Base-by-base conservation (phyloP, 2,113 vertebrate species). In the Chaenogobius annularis region DNA sequence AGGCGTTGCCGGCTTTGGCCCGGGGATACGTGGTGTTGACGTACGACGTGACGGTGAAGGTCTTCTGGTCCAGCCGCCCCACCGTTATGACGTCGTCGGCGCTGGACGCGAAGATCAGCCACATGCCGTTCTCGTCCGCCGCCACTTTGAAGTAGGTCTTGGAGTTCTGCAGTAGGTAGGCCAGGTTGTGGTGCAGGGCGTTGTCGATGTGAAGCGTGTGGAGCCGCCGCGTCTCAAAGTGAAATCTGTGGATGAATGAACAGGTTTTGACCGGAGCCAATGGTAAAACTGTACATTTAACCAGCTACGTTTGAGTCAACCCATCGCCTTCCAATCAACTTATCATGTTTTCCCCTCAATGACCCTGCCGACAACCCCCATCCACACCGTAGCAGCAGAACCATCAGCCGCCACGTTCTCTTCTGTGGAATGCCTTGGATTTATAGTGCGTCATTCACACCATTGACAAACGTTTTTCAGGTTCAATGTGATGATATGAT, bases 71-170 rank as follows among this genome's bases (percentile, higher is more conserved):
- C 56, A 98, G 19, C 10, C 91, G 94, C 7, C 95, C 97, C 1
- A 98, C 97, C n/a, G 93, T 92, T 17, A 99, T 94, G 73, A 88
- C 96, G 9, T 96, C 94, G 0, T 98, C 96, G 0, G 72, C 19
- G 14, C 89, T 94, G 0, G 96, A 97, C 15, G 95, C 96, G 5
- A 96, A 99, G 77, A 98, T 95, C 46, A 98, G 86, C 98, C 98
- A 99, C 50, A 99, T 78, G 2, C 95, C 94, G 26, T 95, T 95
- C 85, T 98, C 96, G 14, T 98, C 98, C 5, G 88, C 93, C 0
- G 96, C 95, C n/a, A 98, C 0, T 12, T 96, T 98, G 91, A 98
- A 99, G 82, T 99, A 99, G 0, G 97, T 98, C 92, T 98, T 99
- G 13, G 97, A 96, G 87, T 96, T 97, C 0, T 92, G 87, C 58